Conservation (phyloP, 1,140 invertebrate genomes). For the Stegodyphus dumicola region DNA sequence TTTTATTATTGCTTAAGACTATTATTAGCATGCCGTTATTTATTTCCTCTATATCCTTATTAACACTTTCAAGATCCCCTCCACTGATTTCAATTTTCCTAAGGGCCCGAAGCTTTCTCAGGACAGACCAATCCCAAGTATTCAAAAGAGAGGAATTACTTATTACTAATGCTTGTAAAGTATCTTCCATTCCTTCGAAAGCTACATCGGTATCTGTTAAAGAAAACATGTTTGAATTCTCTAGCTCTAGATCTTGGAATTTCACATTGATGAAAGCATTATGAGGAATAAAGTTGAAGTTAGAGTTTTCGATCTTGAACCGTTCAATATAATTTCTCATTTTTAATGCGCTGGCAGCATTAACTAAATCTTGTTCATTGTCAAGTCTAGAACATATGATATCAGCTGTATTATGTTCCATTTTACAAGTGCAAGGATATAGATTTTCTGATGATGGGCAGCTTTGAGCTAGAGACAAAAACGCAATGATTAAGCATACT, state of each 20-base stretch:
- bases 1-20: slow-evolving; percentile 2
- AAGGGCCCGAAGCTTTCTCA: slow-evolving; percentile 17
- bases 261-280: slow-evolving; percentile 14
- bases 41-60: slow-evolving; percentile 22
- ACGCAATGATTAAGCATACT: background rate
- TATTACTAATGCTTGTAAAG: slow-evolving; percentile 6
- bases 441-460: background rate
- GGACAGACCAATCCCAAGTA: slow-evolving; percentile 30
- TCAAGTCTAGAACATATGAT: background rate
- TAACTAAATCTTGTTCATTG: background rate
- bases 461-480: background rate
- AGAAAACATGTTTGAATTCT: slow-evolving; percentile 6
- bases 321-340: background rate
- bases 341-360: background rate
- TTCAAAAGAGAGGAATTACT: slow-evolving; percentile 10
- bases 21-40: background rate
- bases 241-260: background rate
- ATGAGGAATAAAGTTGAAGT: slow-evolving; percentile 33
- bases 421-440: background rate
- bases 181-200: slow-evolving; percentile 35
- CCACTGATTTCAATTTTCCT: slow-evolving; percentile 5
- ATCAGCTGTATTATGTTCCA: background rate
- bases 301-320: slow-evolving; percentile 14
- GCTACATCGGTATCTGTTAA: slow-evolving; percentile 35
- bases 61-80: slow-evolving; percentile 2